Conservation (phyloP, 2,797 vertebrate genomes). For the Microtus obscurus region DNA sequence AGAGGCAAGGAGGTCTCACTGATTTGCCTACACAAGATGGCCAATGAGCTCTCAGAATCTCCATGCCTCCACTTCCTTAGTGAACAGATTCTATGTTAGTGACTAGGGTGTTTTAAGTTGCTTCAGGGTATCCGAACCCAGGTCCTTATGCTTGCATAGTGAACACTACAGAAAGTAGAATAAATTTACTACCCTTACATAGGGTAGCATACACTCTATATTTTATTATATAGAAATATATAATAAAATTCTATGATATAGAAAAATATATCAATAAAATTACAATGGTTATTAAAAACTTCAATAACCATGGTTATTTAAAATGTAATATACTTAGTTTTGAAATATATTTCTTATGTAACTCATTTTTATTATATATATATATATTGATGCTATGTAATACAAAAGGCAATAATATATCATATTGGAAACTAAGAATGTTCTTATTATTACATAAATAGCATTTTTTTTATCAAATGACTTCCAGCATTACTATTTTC, state of each 20-base stretch:
- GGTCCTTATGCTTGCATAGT: no score
- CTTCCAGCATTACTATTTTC: neutral
- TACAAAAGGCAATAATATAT: neutral
- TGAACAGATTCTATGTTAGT: neutral
- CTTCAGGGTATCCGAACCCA: no score
- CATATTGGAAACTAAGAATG: neutral
- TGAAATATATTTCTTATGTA: neutral
- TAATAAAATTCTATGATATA: neutral
- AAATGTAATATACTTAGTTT: neutral
- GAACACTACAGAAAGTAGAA: neutral
- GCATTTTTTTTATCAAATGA: conserved; percentile 11
- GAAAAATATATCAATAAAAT: neutral
- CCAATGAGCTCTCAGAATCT: neutral
- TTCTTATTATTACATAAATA: neutral
- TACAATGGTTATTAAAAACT: neutral
- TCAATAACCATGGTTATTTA: neutral
- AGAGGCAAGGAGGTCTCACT: no score
- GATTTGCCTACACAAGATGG: no score
- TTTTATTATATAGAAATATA: neutral
- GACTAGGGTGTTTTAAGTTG: neutral
- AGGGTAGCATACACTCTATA: neutral
- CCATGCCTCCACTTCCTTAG: no score
- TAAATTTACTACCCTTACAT: neutral
- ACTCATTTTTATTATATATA: neutral
- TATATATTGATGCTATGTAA: neutral